A percentile compares a stretch with the other conserved stretches of the same genome.
Evolutionary conservation across 2,113 vertebrate species (phyloP).

Genomic region (Chloropsis cyanopogon): DNA sequence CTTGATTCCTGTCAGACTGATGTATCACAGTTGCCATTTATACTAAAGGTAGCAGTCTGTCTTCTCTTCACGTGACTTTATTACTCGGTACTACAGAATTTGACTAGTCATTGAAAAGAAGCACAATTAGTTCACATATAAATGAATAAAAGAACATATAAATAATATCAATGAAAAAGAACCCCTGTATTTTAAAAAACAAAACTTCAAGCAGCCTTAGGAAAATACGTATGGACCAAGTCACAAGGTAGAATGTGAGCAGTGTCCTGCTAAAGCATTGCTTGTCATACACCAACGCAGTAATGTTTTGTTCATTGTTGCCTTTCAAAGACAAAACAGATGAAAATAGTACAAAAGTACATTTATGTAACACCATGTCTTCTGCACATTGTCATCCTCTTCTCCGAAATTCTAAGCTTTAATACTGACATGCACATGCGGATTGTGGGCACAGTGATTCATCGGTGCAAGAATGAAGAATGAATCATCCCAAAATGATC

Average conservation of each 20-base stretch:
- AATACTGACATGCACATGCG: background rate
- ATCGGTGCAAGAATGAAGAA: background rate
- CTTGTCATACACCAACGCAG: background rate
- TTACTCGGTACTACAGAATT: background rate
- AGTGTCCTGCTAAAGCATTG: background rate
- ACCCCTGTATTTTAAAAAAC: background rate
- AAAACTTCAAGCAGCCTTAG: background rate
- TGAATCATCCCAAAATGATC: constrained; percentile 46
- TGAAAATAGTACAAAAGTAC: constrained; percentile 38
- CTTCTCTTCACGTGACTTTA: background rate
- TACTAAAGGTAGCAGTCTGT: background rate
- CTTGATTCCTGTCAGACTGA: constrained; percentile 7
- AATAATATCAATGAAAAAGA: background rate
- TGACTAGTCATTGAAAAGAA: background rate
- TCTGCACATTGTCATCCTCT: constrained; percentile 19
- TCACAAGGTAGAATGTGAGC: background rate
- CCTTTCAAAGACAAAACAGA: background rate
- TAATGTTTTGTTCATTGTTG: background rate
- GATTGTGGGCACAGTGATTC: constrained; percentile 55
- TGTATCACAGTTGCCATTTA: background rate
- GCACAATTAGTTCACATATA: background rate
- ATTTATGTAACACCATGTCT: constrained; percentile 48
- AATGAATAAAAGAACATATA: background rate
- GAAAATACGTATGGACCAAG: background rate
- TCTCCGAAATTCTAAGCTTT: background rate